Evolutionary conservation across 2,888 invertebrate genomes (phyloP), one percentile per base, ranked within the genome.

Genomic region (Drosophila macrothrix): DNA sequence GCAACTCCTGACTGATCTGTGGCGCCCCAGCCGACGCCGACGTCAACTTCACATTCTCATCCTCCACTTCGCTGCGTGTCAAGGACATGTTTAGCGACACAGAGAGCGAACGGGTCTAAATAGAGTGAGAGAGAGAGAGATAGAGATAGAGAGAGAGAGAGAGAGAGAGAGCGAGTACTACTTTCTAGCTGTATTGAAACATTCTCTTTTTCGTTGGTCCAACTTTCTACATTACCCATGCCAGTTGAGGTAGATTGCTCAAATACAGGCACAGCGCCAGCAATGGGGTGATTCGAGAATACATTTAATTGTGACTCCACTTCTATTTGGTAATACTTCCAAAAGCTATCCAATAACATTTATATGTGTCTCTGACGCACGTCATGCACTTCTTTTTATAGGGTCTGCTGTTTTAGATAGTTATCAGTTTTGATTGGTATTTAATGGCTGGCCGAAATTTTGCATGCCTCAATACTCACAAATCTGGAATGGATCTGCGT

Each of bases 61-160:
- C 85, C 0, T 74, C 83, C 14, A 56, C 41, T n/a, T 76, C 75
- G 22, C 60, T 84, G 19, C 90, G 76, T 0, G 90, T 80, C 69
- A 91, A 33, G 3, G 92, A 91, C 64, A 91, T 74, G 67, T 90
- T 90, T 14, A 90, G 56, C 16, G 91, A 88, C 0, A 90, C 77
- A 6, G 91, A 77, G 6, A 91, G 28, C 3, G 82, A 76, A 6
- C 91, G 90, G 4, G 77, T 29, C 90, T 90, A 37, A 1, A 22
- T 16, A n/a, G 33, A 25, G n/a, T 14, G 37, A 29, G 16, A 41
- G 4, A 14, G 16, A 39, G 7, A 46, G 3, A 22, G 3, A 73
- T 49, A 49, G 1, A 53, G 29, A n/a, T 2, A n/a, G 35, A 59
- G 12, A 22, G 4, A n/a, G 46, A 49, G 35, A 12, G 7, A 19